A percentile compares a stretch with the other conserved stretches of the same genome.
Evolutionary conservation across 2,888 invertebrate genomes (phyloP).

Genomic region (Pristionchus exspectatus): DNA sequence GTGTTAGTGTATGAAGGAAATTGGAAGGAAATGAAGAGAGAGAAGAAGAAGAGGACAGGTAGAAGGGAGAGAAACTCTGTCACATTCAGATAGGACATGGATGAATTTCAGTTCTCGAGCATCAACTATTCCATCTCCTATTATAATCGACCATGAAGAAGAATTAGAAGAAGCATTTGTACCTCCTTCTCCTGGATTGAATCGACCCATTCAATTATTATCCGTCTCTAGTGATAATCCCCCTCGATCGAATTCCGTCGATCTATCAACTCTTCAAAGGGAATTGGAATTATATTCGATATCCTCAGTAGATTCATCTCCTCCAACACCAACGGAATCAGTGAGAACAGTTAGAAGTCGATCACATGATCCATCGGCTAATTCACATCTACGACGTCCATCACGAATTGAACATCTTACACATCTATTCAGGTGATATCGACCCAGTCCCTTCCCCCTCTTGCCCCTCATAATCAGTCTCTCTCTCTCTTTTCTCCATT

Average conservation of each 20-base stretch:
- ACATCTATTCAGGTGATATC: conserved; percentile 74
- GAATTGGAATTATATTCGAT: conserved; percentile 76
- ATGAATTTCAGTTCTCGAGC: conserved; percentile 39
- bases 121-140: conserved; percentile 44
- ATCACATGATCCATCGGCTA: conserved; percentile 75
- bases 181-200: background rate
- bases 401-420: conserved; percentile 77
- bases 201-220: conserved; percentile 56
- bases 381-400: conserved; percentile 71
- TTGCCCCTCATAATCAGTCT: background rate
- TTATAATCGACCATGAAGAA: background rate
- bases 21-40: conserved; percentile 45
- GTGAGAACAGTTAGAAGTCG: conserved; percentile 72
- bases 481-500: background rate
- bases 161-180: background rate
- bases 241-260: conserved; percentile 77
- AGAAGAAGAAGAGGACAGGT: conserved; percentile 23
- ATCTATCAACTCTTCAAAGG: conserved; percentile 75
- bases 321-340: conserved; percentile 76
- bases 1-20: conserved; percentile 28
- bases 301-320: conserved; percentile 72
- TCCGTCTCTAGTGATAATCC: conserved; percentile 70
- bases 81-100: background rate
- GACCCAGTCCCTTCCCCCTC: background rate
- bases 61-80: background rate